These are phyloP conservation scores for Clostera curtula DNA, from an alignment of 2,888 invertebrate genomes.

Conservation along the genomic window DNA sequence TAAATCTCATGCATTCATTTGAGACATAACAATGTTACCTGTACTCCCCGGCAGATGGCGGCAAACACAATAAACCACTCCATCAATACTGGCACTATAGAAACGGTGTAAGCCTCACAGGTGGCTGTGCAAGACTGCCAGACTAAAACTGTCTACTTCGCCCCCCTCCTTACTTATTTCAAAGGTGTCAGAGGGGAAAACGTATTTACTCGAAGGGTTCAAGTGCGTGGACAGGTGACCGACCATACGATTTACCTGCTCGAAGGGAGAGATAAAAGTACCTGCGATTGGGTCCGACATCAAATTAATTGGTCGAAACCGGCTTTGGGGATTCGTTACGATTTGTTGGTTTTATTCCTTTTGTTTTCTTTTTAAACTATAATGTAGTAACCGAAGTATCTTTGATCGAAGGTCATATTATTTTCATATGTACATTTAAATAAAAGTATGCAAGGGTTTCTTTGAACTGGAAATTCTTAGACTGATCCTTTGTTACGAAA, in stretches of 20 bases:
- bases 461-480: too few species aligned
- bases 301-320: conserved; percentile 55
- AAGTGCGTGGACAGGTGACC: conserved; percentile 51
- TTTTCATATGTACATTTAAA: too few species aligned
- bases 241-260: conserved; percentile 57
- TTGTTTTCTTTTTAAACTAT: conserved; percentile 12
- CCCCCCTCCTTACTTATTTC: conserved; percentile 27
- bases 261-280: conserved; percentile 43
- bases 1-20: conserved; percentile 22
- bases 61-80: conserved; percentile 47
- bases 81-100: conserved; percentile 40
- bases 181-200: conserved; percentile 40
- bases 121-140: conserved; percentile 54
- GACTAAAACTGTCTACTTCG: conserved; percentile 28
- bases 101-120: conserved; percentile 54
- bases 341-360: conserved; percentile 30
- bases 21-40: conserved; percentile 34
- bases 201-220: conserved; percentile 33
- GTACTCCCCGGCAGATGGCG: conserved; percentile 31
- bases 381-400: conserved; percentile 14
- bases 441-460: too few species aligned
- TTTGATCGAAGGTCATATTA: conserved; percentile 1
- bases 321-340: conserved; percentile 29
- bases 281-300: conserved; percentile 51
- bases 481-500: too few species aligned